These are phyloP conservation scores for Bothrops jararaca DNA, from an alignment of 2,113 vertebrate genomes.

Conservation along the genomic window DNA sequence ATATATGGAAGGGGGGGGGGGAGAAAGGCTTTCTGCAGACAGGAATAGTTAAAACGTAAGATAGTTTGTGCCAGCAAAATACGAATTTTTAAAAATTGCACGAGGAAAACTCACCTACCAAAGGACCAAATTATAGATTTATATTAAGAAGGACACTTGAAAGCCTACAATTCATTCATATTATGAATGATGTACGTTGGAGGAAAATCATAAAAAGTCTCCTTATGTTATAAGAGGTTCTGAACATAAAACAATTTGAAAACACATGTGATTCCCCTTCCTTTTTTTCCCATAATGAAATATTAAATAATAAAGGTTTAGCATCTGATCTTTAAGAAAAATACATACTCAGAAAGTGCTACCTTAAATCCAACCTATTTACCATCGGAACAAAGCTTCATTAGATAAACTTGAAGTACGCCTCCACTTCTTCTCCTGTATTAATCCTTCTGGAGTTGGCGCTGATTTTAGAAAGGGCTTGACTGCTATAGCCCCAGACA, in stretches of 20 bases:
- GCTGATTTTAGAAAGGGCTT: neutral
- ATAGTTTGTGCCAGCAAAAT: neutral
- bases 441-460: neutral
- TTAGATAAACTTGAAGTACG: neutral
- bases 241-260: neutral
- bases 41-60: neutral
- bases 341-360: neutral
- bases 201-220: neutral
- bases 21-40: neutral
- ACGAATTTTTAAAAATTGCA: neutral
- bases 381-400: neutral
- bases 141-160: neutral
- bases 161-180: neutral
- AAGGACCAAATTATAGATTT: neutral
- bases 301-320: neutral
- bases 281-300: fast-evolving
- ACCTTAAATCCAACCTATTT: neutral
- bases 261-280: neutral
- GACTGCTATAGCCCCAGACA: neutral
- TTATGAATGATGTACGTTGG: neutral
- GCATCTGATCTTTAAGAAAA: neutral
- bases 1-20: neutral
- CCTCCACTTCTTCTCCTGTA: neutral
- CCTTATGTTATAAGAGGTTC: neutral
- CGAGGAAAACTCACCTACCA: neutral